Percentiles rank a stretch among this genome's conserved stretches.
Evolutionary conservation across 2,797 vertebrate species (phyloP).

Genomic region (Allobates femoralis): DNA sequence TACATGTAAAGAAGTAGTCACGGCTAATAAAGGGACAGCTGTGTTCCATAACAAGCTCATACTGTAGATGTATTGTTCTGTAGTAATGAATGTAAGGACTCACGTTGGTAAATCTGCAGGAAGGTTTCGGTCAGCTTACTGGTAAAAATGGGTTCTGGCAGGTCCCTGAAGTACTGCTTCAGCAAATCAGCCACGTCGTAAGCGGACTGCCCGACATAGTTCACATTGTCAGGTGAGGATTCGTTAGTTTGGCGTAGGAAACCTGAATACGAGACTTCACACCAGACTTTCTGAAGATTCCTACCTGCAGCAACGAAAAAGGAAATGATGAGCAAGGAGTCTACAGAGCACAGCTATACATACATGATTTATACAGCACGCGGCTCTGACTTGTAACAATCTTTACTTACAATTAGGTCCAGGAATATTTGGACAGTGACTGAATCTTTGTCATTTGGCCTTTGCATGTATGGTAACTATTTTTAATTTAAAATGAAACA

Average conservation of each 20-base stretch:
- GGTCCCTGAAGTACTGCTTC: slow-evolving; percentile 87
- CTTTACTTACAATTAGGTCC: too few relatives aligned
- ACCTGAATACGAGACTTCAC: slow-evolving; percentile 87
- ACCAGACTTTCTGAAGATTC: slow-evolving; percentile 86
- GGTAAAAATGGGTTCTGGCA: slow-evolving; percentile 86
- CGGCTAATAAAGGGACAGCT: background rate
- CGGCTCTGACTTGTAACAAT: too few relatives aligned
- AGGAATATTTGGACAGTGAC: too few relatives aligned
- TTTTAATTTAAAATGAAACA: too few relatives aligned
- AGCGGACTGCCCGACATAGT: slow-evolving; percentile 82
- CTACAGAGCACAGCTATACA: background rate
- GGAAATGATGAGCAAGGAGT: background rate
- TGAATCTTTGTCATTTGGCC: too few relatives aligned
- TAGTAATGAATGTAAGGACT: slow-evolving; percentile 43
- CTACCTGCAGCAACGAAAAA: slow-evolving; percentile 74
- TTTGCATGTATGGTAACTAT: too few relatives aligned
- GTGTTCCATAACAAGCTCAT: too few relatives aligned
- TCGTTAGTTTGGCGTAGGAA: slow-evolving; percentile 83
- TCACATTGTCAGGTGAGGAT: slow-evolving; percentile 79
- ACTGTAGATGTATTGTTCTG: too few relatives aligned
- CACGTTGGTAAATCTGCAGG: slow-evolving; percentile 87
- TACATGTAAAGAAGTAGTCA: background rate
- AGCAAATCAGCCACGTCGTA: slow-evolving; percentile 87
- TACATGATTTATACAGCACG: background rate
- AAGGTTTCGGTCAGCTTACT: slow-evolving; percentile 86